A percentile compares a stretch with the other conserved stretches of the same genome.
These are phyloP conservation scores for Nephrocerus scutellatus DNA, from an alignment of 2,888 invertebrate genomes.

Conservation along the genomic window DNA sequence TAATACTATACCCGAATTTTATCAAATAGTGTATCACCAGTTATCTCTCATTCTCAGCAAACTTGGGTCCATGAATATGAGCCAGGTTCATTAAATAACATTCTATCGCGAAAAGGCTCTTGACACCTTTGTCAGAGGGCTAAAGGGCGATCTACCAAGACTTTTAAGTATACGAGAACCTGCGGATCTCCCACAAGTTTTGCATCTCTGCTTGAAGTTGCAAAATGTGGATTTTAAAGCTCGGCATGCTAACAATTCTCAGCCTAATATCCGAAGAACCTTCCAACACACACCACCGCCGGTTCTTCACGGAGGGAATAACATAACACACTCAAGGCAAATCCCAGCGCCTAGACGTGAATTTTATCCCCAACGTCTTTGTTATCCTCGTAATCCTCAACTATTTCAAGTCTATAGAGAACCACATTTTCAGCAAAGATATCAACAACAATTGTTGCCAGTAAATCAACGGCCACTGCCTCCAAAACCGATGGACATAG, in stretches of 20 bases:
- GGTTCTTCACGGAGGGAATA: conserved; percentile 1
- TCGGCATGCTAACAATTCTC: too few species aligned
- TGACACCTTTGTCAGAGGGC: conserved; percentile 7
- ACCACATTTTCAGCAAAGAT: conserved; percentile 4
- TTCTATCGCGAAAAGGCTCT: conserved; percentile 2
- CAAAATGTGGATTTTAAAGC: too few species aligned
- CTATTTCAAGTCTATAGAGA: too few species aligned
- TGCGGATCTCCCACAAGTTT: too few species aligned
- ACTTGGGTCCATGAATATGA: conserved; percentile 9
- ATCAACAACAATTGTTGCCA: conserved; percentile 8
- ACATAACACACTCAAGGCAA: conserved; percentile 1
- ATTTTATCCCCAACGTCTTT: conserved; percentile 13
- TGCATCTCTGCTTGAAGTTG: too few species aligned
- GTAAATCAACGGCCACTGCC: too few species aligned
- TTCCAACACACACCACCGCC: too few species aligned
- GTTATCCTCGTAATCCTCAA: conserved; percentile 10
- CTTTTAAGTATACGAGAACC: too few species aligned
- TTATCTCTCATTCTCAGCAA: too few species aligned
- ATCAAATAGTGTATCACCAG: conserved; percentile 9
- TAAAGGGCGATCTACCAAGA: too few species aligned
- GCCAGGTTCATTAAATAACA: conserved; percentile 10
- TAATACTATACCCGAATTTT: conserved; percentile 1
- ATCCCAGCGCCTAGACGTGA: conserved; percentile 10
- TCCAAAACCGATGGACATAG: too few species aligned
- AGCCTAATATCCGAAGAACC: too few species aligned